Evolutionary conservation across 2,113 vertebrate species (phyloP).

Genomic region (Oryzias melastigma): DNA sequence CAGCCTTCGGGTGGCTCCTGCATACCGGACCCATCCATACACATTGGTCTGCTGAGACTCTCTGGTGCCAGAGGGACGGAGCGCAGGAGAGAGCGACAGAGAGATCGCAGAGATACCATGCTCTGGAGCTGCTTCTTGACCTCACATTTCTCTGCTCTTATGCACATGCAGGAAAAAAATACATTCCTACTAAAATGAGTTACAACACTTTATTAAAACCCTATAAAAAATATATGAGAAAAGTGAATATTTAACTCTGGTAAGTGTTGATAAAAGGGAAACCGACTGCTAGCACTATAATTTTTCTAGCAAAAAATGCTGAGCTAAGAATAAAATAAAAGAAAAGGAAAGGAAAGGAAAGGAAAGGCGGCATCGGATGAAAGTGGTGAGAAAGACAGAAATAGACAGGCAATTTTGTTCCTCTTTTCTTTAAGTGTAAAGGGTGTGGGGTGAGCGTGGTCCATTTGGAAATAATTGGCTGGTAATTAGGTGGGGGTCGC

Average conservation of each 20-base stretch:
- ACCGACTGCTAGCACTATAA: conserved; percentile 4
- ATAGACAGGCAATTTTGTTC: conserved; percentile 66
- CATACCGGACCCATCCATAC: conserved; percentile 65
- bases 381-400: conserved; percentile 27
- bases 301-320: conserved; percentile 19
- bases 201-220: conserved; percentile 61
- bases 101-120: background rate
- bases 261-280: background rate
- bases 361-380: conserved; percentile 1
- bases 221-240: conserved; percentile 19
- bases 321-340: conserved; percentile 1
- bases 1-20: conserved; percentile 66
- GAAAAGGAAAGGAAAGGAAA: background rate
- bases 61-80: conserved; percentile 64
- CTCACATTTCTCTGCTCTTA: background rate
- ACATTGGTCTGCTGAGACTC: conserved; percentile 70
- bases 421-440: conserved; percentile 65
- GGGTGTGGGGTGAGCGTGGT: conserved; percentile 65
- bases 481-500: conserved; percentile 87
- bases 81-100: conserved; percentile 1
- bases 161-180: background rate
- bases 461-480: conserved; percentile 87
- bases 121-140: background rate
- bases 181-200: conserved; percentile 7
- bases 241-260: conserved; percentile 18